Conservation (phyloP, 2,113 vertebrate species). For the Tympanuchus pallidicinctus region DNA sequence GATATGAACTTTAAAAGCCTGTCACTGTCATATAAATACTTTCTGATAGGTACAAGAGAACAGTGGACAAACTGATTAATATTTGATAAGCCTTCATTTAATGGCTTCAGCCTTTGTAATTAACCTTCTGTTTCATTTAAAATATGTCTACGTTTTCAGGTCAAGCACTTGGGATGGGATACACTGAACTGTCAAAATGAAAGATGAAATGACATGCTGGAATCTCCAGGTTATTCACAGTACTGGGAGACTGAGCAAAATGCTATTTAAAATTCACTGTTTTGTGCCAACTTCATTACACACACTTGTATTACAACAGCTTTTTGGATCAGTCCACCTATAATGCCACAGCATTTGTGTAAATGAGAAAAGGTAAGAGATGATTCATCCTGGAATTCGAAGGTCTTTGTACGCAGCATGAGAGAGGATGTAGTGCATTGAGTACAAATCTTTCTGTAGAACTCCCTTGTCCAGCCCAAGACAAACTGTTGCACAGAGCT, state of each 20-base stretch:
- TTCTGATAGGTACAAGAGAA: constrained; percentile 6
- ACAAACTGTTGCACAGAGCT: not conserved
- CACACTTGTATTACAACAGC: not conserved
- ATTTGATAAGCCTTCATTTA: constrained; percentile 64
- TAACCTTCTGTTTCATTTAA: constrained; percentile 73
- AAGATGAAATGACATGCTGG: constrained; percentile 52
- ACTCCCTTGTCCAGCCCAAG: accelerated
- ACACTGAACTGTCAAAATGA: constrained; percentile 63
- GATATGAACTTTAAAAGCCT: not conserved
- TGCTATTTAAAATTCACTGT: constrained; percentile 5
- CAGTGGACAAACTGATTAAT: constrained; percentile 61
- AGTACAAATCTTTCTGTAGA: not conserved
- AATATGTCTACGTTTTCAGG: constrained; percentile 60
- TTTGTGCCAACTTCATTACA: not conserved
- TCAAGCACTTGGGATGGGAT: constrained; percentile 25
- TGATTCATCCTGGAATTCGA: not conserved
- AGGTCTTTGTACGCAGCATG: not conserved
- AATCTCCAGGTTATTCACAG: not conserved
- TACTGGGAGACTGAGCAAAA: not conserved
- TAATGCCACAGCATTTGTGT: not conserved
- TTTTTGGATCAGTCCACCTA: not conserved
- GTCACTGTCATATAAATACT: not conserved
- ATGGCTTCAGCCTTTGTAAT: constrained; percentile 61
- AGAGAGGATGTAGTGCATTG: not conserved
- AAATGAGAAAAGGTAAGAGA: not conserved